A percentile compares a stretch with the other conserved stretches of the same genome.
Evolutionary conservation across 2,113 vertebrate species (phyloP).

Genomic region (Siniperca knerii): DNA sequence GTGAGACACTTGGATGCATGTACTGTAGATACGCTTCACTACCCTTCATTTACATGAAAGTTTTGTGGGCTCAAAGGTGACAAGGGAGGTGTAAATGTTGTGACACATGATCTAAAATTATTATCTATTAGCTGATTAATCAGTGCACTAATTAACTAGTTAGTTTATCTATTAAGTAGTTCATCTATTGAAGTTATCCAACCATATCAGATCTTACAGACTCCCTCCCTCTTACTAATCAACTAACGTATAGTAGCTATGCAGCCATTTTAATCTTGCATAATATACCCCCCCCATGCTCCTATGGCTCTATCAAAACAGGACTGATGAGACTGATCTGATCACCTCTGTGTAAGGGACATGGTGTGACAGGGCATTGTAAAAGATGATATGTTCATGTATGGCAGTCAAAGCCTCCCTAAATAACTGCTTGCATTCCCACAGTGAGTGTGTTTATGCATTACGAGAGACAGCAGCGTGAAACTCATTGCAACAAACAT

Average conservation of each 20-base stretch:
- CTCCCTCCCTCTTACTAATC: constrained; percentile 11
- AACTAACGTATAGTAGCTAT: constrained; percentile 21
- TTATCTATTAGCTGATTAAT: constrained; percentile 57
- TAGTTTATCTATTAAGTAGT: constrained; percentile 51
- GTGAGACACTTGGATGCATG: background rate
- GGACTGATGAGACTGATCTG: background rate
- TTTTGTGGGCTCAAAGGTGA: constrained; percentile 23
- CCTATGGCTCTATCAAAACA: background rate
- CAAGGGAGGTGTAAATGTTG: constrained; percentile 44
- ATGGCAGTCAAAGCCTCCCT: background rate
- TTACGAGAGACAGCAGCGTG: background rate
- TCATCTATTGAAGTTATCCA: constrained; percentile 48
- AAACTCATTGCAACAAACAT: background rate
- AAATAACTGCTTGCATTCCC: constrained; percentile 4
- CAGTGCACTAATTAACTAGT: constrained; percentile 59
- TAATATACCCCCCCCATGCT: background rate
- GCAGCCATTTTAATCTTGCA: constrained; percentile 40
- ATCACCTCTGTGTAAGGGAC: background rate
- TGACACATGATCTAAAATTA: constrained; percentile 34
- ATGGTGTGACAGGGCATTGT: background rate
- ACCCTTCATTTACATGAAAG: constrained; percentile 20
- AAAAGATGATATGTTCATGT: background rate
- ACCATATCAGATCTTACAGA: constrained; percentile 41
- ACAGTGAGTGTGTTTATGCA: background rate
- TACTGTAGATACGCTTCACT: background rate